Evolutionary conservation across 1,140 invertebrate genomes (phyloP).

Genomic region (Meloidogyne exigua): DNA sequence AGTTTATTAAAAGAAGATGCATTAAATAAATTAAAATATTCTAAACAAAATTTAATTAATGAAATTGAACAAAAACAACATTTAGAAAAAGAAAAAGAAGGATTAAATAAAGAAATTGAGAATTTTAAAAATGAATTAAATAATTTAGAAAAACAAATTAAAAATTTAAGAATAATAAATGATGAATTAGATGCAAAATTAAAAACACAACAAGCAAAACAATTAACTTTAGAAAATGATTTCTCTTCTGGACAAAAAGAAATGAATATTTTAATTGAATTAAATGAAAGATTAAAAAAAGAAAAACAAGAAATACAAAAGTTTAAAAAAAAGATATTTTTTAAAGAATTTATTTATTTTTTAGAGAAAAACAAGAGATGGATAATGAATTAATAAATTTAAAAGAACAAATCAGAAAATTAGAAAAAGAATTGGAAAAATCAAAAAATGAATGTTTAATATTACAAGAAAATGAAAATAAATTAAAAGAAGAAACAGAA

Average conservation of each 20-base stretch:
- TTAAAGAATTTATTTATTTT: constrained; percentile 26
- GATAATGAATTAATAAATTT: constrained; percentile 49
- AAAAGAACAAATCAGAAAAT: constrained; percentile 61
- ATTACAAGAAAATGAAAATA: constrained; percentile 48
- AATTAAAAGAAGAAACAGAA: constrained; percentile 43
- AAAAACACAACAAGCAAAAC: constrained; percentile 57
- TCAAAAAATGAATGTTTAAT: constrained; percentile 51
- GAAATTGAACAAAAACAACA: constrained; percentile 46
- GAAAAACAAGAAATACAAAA: constrained; percentile 60
- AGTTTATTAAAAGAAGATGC: constrained; percentile 60
- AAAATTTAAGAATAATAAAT: constrained; percentile 58
- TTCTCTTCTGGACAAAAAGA: constrained; percentile 50
- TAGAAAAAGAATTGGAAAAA: constrained; percentile 59
- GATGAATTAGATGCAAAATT: constrained; percentile 62
- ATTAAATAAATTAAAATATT: constrained; percentile 49
- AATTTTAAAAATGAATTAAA: constrained; percentile 51
- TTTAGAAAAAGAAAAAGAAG: constrained; percentile 36
- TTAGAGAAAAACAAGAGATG: constrained; percentile 56
- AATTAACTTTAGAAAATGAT: constrained; percentile 55
- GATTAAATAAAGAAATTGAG: constrained; percentile 56
- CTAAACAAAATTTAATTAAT: constrained; percentile 46
- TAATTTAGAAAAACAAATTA: constrained; percentile 57
- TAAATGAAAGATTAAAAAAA: constrained; percentile 57
- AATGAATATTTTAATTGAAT: constrained; percentile 56
- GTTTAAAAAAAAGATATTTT: constrained; percentile 26